Percentiles rank a stretch among this genome's conserved stretches.
phyloP scores from a whole-genome alignment of 2,797 vertebrate genomes.

The Rhinatrema bivittatum region DNA sequence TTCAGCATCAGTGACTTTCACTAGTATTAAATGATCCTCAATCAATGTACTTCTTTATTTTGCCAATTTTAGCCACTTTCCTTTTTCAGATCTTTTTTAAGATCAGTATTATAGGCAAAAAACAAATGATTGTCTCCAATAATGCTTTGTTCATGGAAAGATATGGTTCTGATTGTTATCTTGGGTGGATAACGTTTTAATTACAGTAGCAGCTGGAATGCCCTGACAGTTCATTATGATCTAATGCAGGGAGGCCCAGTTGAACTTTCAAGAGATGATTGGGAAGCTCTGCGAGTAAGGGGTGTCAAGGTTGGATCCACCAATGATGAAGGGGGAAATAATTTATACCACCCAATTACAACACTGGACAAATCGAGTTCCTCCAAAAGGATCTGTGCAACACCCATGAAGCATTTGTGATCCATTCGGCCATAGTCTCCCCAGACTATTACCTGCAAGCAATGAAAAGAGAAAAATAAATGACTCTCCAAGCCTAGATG shows the following conservation, averaged over 20 bases:
- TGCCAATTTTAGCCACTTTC: conserved; percentile 51
- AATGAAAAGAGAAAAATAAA: conserved; percentile 28
- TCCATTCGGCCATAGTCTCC: conserved; percentile 98
- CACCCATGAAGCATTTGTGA: conserved; percentile 98
- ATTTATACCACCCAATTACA: conserved; percentile 98
- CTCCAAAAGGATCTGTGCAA: conserved; percentile 95
- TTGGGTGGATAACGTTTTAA: conserved; percentile 46
- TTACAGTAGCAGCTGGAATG: conserved; percentile 50
- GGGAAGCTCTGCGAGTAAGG: conserved; percentile 89
- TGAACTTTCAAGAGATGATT: conserved; percentile 92
- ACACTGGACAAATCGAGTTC: conserved; percentile 95
- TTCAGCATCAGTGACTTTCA: conserved; percentile 45
- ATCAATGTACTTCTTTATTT: conserved; percentile 49
- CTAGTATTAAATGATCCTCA: conserved; percentile 31
- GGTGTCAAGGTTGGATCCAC: conserved; percentile 95
- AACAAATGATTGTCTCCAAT: conserved; percentile 94
- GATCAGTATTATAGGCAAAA: conserved; percentile 67
- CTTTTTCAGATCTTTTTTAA: conserved; percentile 53
- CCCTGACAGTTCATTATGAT: conserved; percentile 73
- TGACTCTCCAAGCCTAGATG: neutral
- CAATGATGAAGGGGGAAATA: conserved; percentile 93
- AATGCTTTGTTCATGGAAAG: conserved; percentile 76
- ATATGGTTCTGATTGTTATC: conserved; percentile 66
- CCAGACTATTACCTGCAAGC: conserved; percentile 92
- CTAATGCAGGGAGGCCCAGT: conserved; percentile 83